These are phyloP conservation scores for Phaedon cochleariae DNA, from an alignment of 2,888 invertebrate species.

Conservation along the genomic window DNA sequence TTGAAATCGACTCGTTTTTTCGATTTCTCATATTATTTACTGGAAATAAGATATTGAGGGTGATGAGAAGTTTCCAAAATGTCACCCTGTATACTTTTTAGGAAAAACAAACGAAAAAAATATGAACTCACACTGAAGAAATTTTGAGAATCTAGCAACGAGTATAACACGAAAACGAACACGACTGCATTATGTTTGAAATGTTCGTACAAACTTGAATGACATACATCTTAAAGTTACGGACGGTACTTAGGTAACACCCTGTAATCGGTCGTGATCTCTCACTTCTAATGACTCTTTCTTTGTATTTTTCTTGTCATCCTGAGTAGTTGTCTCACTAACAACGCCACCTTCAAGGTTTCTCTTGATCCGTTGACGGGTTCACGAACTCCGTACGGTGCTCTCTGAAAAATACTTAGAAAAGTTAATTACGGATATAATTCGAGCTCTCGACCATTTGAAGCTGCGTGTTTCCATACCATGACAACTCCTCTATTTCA, in stretches of 20 bases:
- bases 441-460: constrained; percentile 39
- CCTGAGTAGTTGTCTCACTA: constrained; percentile 11
- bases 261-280: constrained; percentile 30
- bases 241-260: not conserved
- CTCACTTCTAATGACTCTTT: constrained; percentile 13
- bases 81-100: too few relatives aligned
- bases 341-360: constrained; percentile 29
- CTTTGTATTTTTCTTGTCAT: constrained; percentile 12
- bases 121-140: too few relatives aligned
- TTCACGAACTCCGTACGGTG: constrained; percentile 41
- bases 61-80: too few relatives aligned
- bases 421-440: constrained; percentile 48
- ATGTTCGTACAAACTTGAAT: too few relatives aligned
- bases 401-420: constrained; percentile 43
- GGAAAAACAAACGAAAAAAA: too few relatives aligned
- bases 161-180: too few relatives aligned
- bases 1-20: too few relatives aligned
- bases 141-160: too few relatives aligned
- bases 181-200: too few relatives aligned
- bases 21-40: too few relatives aligned
- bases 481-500: constrained; percentile 34
- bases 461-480: constrained; percentile 40
- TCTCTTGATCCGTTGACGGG: constrained; percentile 40
- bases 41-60: too few relatives aligned
- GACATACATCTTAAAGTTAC: not conserved